phyloP scores from a whole-genome alignment of 2,113 vertebrate genomes.

The Boleophthalmus pectinirostris region DNA sequence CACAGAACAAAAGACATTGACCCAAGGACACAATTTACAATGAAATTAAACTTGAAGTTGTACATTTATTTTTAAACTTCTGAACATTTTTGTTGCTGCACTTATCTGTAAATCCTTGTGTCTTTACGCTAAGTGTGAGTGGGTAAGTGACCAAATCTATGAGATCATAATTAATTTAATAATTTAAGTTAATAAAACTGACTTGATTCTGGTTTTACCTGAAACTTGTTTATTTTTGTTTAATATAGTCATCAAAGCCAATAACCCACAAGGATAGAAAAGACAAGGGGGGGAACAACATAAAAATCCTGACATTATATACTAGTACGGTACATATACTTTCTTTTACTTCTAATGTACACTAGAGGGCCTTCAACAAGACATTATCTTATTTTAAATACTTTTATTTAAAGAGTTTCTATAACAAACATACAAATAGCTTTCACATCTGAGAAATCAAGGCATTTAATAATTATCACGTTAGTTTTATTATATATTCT shows the following conservation, averaged over 20 bases:
- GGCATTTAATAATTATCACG: slow-evolving; percentile 42
- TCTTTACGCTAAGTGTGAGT: slow-evolving; percentile 10
- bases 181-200: slow-evolving; percentile 53
- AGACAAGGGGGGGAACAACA: no score
- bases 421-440: slow-evolving; percentile 70
- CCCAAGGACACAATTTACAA: background rate
- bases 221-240: background rate
- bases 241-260: background rate
- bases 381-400: slow-evolving; percentile 15
- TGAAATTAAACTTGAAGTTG: slow-evolving; percentile 28
- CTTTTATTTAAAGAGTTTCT: slow-evolving; percentile 57
- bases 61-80: slow-evolving; percentile 5
- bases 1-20: slow-evolving; percentile 32
- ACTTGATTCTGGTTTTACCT: slow-evolving; percentile 33
- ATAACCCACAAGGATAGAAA: no score
- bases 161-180: slow-evolving; percentile 53
- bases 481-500: slow-evolving; percentile 29
- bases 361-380: background rate
- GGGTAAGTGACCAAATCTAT: slow-evolving; percentile 24
- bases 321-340: no score
- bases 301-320: no score
- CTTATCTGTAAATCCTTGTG: slow-evolving; percentile 29
- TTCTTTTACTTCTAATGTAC: background rate
- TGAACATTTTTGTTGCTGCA: slow-evolving; percentile 32
- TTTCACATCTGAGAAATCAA: slow-evolving; percentile 45